These are phyloP conservation scores for Okapia johnstoni DNA, from an alignment of 2,113 vertebrate species.

Conservation along the genomic window DNA sequence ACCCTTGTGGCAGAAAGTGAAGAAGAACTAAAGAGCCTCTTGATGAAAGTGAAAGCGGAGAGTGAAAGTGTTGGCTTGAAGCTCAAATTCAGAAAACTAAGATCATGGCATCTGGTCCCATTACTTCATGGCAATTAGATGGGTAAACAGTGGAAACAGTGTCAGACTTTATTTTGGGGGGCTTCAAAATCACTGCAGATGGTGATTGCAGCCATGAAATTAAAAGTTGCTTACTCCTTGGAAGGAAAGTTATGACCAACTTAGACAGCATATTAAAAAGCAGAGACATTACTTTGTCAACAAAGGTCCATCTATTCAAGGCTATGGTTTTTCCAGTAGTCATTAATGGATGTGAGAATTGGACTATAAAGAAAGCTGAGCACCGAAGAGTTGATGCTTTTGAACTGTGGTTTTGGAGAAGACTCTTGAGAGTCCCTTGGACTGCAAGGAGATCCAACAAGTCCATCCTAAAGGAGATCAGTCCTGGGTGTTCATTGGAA, in stretches of 20 bases:
- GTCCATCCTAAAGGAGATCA: not conserved
- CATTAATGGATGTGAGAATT: not conserved
- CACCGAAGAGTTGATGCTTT: not conserved
- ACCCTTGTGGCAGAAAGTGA: not conserved
- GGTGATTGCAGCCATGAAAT: not conserved
- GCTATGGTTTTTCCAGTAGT: not conserved
- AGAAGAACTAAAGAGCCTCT: not conserved
- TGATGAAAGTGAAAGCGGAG: not conserved
- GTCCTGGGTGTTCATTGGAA: not conserved
- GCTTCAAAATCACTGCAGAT: not conserved
- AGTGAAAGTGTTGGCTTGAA: not conserved
- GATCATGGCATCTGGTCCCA: not conserved
- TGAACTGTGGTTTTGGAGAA: not conserved
- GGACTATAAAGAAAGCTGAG: not conserved
- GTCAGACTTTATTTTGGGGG: not conserved
- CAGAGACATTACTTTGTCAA: not conserved
- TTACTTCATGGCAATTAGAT: not conserved
- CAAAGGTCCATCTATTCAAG: not conserved
- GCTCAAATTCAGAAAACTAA: not conserved
- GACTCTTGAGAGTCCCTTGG: not conserved
- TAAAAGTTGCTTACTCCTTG: not conserved
- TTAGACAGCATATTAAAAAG: not conserved
- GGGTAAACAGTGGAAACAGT: not conserved
- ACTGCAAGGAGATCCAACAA: not conserved
- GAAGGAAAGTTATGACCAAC: not conserved